These are phyloP conservation scores for Drosophila auraria DNA, from an alignment of 1,140 invertebrate genomes.

Conservation along the genomic window DNA sequence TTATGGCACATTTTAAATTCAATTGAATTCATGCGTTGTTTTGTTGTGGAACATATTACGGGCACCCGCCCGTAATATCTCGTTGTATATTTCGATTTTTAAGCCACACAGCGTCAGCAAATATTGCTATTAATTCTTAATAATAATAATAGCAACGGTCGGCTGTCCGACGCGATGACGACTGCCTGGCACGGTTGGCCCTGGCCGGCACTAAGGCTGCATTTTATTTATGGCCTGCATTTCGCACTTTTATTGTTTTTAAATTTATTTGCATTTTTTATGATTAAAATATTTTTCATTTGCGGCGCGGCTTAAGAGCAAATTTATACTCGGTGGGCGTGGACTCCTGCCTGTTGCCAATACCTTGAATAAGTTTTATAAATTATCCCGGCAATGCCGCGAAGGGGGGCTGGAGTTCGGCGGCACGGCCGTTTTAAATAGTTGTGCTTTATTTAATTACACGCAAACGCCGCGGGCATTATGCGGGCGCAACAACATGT, in stretches of 20 bases:
- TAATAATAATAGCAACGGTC: constrained; percentile 50
- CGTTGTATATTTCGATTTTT: constrained; percentile 43
- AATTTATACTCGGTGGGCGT: constrained; percentile 43
- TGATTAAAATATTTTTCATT: constrained; percentile 67
- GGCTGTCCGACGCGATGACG: constrained; percentile 18
- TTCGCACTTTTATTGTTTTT: constrained; percentile 64
- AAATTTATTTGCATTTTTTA: constrained; percentile 62
- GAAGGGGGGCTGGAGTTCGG: neutral
- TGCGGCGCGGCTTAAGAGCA: constrained; percentile 66
- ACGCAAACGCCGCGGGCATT: constrained; percentile 49
- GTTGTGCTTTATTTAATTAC: constrained; percentile 67
- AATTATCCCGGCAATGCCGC: constrained; percentile 35
- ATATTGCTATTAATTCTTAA: constrained; percentile 79
- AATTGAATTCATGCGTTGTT: constrained; percentile 58
- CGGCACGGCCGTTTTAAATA: constrained; percentile 51
- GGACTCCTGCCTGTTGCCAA: constrained; percentile 23
- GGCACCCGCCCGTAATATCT: neutral
- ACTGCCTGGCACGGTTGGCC: constrained; percentile 7
- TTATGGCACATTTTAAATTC: constrained; percentile 72
- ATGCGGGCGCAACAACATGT: constrained; percentile 32
- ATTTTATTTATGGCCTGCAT: constrained; percentile 54
- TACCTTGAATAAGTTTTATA: constrained; percentile 53
- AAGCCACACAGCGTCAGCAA: constrained; percentile 51
- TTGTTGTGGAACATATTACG: constrained; percentile 26
- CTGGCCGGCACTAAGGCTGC: constrained; percentile 36